Evolutionary conservation across 2,888 invertebrate genomes (phyloP).

Genomic region (Cephus pygmeus): DNA sequence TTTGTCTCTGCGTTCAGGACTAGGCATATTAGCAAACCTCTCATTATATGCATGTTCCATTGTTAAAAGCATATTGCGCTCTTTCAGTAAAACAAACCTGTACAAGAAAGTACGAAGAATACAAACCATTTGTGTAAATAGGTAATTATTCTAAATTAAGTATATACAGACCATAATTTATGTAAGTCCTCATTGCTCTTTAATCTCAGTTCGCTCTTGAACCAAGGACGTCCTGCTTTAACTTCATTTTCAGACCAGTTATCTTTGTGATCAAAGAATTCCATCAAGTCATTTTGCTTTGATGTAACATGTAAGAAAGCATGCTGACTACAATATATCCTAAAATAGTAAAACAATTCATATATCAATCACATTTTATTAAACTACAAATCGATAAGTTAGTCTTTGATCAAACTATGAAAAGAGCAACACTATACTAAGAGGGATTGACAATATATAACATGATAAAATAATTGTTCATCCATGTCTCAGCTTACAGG

Average conservation of each 20-base stretch:
- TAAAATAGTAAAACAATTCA: not conserved
- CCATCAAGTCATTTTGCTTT: slow-evolving; percentile 74
- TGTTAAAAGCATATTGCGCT: slow-evolving; percentile 95
- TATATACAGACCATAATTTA: slow-evolving; percentile 86
- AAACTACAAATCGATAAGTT: not conserved
- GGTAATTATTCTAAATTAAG: slow-evolving; percentile 2
- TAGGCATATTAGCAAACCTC: slow-evolving; percentile 80
- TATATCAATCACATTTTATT: not conserved
- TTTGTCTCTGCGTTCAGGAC: slow-evolving; percentile 93
- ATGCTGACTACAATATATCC: slow-evolving; percentile 2
- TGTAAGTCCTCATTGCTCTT: slow-evolving; percentile 97
- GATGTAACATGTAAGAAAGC: slow-evolving; percentile 61
- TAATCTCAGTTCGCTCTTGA: slow-evolving; percentile 87
- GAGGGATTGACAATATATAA: not conserved
- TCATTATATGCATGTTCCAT: slow-evolving; percentile 89
- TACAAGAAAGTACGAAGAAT: slow-evolving; percentile 13
- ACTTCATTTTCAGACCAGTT: slow-evolving; percentile 85
- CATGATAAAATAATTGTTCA: not conserved
- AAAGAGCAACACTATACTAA: not conserved
- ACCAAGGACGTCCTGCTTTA: slow-evolving; percentile 89
- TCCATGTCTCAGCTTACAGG: not conserved
- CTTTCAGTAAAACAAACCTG: slow-evolving; percentile 89
- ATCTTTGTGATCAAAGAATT: slow-evolving; percentile 89
- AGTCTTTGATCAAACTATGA: not conserved
- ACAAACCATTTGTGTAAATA: not conserved